Percentiles rank a stretch among this genome's conserved stretches.
phyloP scores from a whole-genome alignment of 2,888 invertebrate genomes.

The Nemotelus nigrinus region DNA sequence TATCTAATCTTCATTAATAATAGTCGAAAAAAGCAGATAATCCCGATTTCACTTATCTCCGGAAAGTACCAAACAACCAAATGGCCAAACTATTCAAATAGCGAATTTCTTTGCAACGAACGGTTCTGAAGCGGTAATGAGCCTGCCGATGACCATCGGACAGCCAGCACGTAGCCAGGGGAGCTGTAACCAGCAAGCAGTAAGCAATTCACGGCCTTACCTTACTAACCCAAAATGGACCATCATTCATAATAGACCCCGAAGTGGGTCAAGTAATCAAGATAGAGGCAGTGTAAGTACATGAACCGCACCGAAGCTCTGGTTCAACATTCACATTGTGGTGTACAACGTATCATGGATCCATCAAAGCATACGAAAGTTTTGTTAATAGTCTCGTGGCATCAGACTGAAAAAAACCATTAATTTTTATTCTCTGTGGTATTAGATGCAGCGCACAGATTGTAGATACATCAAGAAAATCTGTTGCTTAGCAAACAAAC shows the following conservation, averaged over 20 bases:
- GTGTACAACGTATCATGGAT: not conserved
- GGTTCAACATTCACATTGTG: not conserved
- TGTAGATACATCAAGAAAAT: no score
- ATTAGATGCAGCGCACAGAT: no score
- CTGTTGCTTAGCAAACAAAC: no score
- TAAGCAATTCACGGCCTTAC: not conserved
- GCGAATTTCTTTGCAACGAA: not conserved
- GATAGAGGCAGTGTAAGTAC: not conserved
- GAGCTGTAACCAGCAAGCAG: no score
- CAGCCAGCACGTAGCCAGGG: not conserved
- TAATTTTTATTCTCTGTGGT: no score
- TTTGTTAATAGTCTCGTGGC: not conserved
- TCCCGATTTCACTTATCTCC: constrained; percentile 37
- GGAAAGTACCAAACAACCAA: not conserved
- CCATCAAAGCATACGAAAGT: not conserved
- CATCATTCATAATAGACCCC: constrained; percentile 26
- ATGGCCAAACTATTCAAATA: not conserved
- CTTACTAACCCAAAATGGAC: constrained; percentile 40
- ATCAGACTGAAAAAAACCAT: no score
- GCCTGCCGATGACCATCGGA: not conserved
- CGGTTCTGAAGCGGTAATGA: constrained; percentile 4
- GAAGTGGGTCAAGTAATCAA: constrained; percentile 41
- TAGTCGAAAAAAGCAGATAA: constrained; percentile 19
- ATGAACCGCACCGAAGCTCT: not conserved
- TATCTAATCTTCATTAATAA: constrained; percentile 15